Evolutionary conservation across 2,113 vertebrate genomes (phyloP).

Genomic region (Calidris pygmaea): DNA sequence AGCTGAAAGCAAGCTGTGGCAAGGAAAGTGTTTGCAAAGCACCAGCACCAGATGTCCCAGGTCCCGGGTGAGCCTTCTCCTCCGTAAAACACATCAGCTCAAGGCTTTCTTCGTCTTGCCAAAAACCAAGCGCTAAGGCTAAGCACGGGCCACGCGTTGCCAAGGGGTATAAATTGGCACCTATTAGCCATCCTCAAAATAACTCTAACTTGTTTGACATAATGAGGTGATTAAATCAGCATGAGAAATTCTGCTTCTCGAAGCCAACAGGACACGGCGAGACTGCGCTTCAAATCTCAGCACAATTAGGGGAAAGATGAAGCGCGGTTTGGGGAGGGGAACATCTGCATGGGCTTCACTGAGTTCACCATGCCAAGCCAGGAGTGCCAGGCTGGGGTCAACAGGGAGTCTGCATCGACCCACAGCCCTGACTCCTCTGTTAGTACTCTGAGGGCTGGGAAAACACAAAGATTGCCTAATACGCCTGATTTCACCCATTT

Average conservation of each 20-base stretch:
- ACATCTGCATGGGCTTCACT: rapidly evolving
- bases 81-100: not conserved
- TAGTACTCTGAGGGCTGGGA: not conserved
- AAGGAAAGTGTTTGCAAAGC: not conserved
- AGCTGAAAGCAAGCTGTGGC: not conserved
- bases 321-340: not conserved
- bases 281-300: not conserved
- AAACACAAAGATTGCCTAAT: not conserved
- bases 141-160: not conserved
- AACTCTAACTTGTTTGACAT: constrained; percentile 33
- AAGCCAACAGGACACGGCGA: not conserved
- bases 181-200: constrained; percentile 26
- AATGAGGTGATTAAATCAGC: constrained; percentile 60
- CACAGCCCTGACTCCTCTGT: not conserved
- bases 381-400: not conserved
- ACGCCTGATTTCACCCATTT: not conserved
- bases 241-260: constrained; percentile 22
- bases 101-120: not conserved
- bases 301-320: not conserved
- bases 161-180: constrained; percentile 36
- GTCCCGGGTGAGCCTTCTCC: not conserved
- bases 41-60: not conserved
- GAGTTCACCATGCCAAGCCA: not conserved
- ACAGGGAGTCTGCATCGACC: not conserved
- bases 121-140: not conserved